Base-by-base conservation (phyloP, 2,797 vertebrate species). In the Neosalanx taihuensis region DNA sequence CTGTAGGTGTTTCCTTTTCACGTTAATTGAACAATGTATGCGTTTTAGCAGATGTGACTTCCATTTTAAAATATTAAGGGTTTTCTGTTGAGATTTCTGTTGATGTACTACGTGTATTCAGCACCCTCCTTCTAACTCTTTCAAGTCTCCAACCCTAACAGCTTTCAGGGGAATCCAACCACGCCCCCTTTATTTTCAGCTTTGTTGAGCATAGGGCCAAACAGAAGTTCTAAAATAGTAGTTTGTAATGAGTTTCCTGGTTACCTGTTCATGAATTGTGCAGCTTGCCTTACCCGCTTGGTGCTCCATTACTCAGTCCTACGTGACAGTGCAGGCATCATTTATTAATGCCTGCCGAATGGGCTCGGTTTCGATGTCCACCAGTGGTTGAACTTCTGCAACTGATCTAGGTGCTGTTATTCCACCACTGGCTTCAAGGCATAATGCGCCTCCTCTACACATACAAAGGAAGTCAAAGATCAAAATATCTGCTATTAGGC, bases 241-340 rank as follows among this genome's bases (percentile, higher is more conserved):
- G 26, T 20, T 58, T 26, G 77, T 79, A 67, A 67, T 88, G 79
- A 89, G 81, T 41, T 41, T 90, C 87, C 86, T 85, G 83, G 77
- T 83, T 90, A 88, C 79, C 75, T 89, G 85, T 87, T 92, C 88
- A 93, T 94, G 90, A 93, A 93, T 90, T 93, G 85, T 90, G 87
- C 87, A 90, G 86, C 81, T 76, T 72, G 70, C 84, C 82, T 91
- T 92, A 86, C 88, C 89, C 90, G 88, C 89, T 86, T 88, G 79
- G 85, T 84, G 81, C 89, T 93, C 89, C 89, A 92, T 93, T 91
- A 93, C 92, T 93, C 86, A 91, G 92, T 87, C 87, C 82, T 71
- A 87, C 90, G 85, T 84, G 85, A 87, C 87, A 71, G 79, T 69
- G 83, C 81, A 63, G 80, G 68, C 83, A 91, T 96, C 81, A 95